Percentiles rank a stretch among this genome's conserved stretches.
phyloP scores from a whole-genome alignment of 2,113 vertebrate species.

The Daubentonia madagascariensis region DNA sequence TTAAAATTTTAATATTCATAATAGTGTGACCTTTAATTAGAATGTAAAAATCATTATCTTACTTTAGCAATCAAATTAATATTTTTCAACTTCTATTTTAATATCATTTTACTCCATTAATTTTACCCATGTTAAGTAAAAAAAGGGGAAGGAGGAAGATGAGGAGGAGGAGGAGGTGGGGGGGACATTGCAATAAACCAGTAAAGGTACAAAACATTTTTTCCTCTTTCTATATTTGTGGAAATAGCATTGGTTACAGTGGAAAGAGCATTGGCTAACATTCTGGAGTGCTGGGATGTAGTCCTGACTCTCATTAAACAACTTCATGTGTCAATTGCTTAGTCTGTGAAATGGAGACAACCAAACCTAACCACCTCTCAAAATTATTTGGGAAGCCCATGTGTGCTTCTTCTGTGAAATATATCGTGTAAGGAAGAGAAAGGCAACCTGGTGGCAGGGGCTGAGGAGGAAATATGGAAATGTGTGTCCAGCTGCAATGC shows the following conservation, averaged over 20 bases:
- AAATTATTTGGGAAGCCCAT: not conserved
- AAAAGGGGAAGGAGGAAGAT: not conserved
- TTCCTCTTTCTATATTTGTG: not conserved
- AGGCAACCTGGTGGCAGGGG: not conserved
- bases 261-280: not conserved
- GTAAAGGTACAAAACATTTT: not conserved
- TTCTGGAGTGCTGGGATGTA: not conserved
- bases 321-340: not conserved
- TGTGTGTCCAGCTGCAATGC: not conserved
- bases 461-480: not conserved
- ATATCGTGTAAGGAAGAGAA: not conserved
- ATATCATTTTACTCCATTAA: not conserved
- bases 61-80: not conserved
- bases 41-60: not conserved
- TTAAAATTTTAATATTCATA: not conserved
- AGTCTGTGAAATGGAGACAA: not conserved
- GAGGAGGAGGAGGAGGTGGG: not conserved
- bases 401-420: not conserved
- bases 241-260: not conserved
- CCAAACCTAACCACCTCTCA: not conserved
- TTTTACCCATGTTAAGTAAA: not conserved
- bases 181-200: not conserved
- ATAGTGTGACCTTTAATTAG: not conserved
- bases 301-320: not conserved
- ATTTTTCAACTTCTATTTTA: not conserved